phyloP scores from a whole-genome alignment of 2,113 vertebrate genomes.

The Potamarius usumacintae region DNA sequence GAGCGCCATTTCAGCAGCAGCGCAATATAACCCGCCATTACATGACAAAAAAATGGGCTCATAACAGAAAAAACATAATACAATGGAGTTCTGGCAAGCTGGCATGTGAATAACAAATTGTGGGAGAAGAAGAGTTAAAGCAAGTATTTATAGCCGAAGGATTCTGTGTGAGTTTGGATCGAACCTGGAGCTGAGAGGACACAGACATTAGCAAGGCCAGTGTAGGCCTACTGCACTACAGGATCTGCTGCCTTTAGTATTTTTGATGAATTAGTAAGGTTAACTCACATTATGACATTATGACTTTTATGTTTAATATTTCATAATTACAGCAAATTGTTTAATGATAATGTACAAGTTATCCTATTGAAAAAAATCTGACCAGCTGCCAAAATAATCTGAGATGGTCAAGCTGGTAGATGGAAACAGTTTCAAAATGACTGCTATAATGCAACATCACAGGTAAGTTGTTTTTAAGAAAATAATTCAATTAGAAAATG shows the following conservation, averaged over 20 bases:
- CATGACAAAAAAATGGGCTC: slow-evolving; percentile 76
- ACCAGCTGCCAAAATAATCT: not conserved
- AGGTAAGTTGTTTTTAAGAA: not conserved
- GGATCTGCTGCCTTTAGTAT: not conserved
- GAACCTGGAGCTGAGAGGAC: not conserved
- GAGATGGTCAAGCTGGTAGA: not conserved
- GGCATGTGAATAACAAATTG: slow-evolving; percentile 7
- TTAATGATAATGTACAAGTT: not conserved
- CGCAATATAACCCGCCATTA: slow-evolving; percentile 77
- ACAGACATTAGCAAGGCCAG: not conserved
- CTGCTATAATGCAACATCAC: not conserved
- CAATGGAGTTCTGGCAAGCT: slow-evolving; percentile 55
- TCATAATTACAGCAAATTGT: not conserved
- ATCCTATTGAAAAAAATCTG: not conserved
- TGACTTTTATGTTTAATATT: not conserved
- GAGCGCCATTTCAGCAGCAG: slow-evolving; percentile 68
- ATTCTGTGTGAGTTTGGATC: not conserved
- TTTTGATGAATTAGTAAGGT: not conserved
- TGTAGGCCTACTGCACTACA: not conserved
- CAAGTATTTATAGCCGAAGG: not conserved
- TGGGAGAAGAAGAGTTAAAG: not conserved
- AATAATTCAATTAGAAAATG: not conserved
- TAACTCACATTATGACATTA: not conserved
- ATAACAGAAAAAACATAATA: slow-evolving; percentile 69
- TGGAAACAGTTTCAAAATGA: not conserved